Evolutionary conservation across 1,140 invertebrate genomes (phyloP), one percentile per base, ranked within the genome.

Genomic region (Trichonephila inaurata): DNA sequence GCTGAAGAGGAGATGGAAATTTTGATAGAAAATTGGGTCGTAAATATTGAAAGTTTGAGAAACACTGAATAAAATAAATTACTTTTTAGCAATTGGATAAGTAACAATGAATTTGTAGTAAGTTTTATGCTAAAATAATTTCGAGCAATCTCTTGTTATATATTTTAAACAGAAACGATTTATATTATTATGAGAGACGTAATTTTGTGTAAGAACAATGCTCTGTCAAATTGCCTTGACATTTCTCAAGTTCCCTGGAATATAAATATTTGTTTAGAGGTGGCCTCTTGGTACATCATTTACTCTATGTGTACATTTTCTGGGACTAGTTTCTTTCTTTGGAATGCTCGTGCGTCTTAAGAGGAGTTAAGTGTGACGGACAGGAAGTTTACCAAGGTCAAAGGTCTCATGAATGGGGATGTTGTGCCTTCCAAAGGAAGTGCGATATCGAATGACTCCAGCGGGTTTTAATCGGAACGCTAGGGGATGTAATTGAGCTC

Each of bases 381-480:
- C 61, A 62, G 91, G 91, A 92, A 92, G 91, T 86, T 21, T 77
- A 77, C 28, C 83, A 92, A 92, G 91, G 91, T 92, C 91, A 92
- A 92, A 92, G 91, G 91, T 92, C 62, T 44, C 28, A 83, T 92
- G 83, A 92, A 92, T 92, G 91, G 91, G 83, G 91, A 87, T 86
- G 91, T 92, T 86, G 82, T 92, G 82, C 82, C 21, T 81, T 72
- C 60, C 51, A 60, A 40, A 92, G 91, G 91, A 92, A 92, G 91
- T 92, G 91, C 44, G 91, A 92, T 92, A 92, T 92, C 91, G 66
- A 92, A 87, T 92, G 58, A 85, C 90, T 85, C 90, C 33, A 87
- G 24, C 86, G 40, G 86, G 86, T 40, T 24, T 88, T 88, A 58
- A 88, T 64, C 86, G 60, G 24, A 58, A 88, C 33, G n/a, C 14